Evolutionary conservation across 2,113 vertebrate species (phyloP).

Genomic region (Bujurquina vittata): DNA sequence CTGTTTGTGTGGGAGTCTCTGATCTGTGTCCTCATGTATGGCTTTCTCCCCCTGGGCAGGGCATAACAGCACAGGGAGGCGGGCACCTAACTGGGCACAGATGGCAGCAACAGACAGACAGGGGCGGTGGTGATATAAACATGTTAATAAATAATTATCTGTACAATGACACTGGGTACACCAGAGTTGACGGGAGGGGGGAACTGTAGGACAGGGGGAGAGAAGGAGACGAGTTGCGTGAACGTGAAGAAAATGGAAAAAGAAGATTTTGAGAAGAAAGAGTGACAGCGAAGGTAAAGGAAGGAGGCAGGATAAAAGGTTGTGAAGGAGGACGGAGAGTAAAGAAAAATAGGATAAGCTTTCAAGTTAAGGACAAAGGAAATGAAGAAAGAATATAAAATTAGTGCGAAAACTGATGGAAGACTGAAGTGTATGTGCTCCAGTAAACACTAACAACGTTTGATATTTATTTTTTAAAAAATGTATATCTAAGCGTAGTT

Average conservation of each 20-base stretch:
- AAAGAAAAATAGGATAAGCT: constrained; percentile 12
- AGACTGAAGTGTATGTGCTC: not conserved
- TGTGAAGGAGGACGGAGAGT: not conserved
- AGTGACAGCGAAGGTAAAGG: constrained; percentile 35
- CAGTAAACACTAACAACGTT: constrained; percentile 14
- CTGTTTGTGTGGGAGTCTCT: constrained; percentile 54
- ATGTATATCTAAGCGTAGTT: not conserved
- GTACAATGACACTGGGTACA: constrained; percentile 73
- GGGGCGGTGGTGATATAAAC: constrained; percentile 68
- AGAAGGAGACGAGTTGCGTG: constrained; percentile 10
- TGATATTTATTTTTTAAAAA: not conserved
- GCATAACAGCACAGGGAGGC: constrained; percentile 70
- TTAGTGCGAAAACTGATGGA: not conserved
- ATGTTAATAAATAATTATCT: constrained; percentile 80
- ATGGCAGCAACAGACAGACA: constrained; percentile 78
- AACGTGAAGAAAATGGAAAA: constrained; percentile 4
- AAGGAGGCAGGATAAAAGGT: not conserved
- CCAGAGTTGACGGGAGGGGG: constrained; percentile 14
- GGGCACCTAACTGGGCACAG: constrained; percentile 81
- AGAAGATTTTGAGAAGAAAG: constrained; percentile 32
- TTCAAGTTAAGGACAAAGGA: constrained; percentile 17
- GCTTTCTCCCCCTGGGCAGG: constrained; percentile 63
- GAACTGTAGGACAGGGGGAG: constrained; percentile 38
- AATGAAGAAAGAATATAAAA: constrained; percentile 24
- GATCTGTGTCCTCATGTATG: constrained; percentile 61